A percentile compares a stretch with the other conserved stretches of the same genome.
phyloP scores from a whole-genome alignment of 2,113 vertebrate species.

The Zosterops japonicus region DNA sequence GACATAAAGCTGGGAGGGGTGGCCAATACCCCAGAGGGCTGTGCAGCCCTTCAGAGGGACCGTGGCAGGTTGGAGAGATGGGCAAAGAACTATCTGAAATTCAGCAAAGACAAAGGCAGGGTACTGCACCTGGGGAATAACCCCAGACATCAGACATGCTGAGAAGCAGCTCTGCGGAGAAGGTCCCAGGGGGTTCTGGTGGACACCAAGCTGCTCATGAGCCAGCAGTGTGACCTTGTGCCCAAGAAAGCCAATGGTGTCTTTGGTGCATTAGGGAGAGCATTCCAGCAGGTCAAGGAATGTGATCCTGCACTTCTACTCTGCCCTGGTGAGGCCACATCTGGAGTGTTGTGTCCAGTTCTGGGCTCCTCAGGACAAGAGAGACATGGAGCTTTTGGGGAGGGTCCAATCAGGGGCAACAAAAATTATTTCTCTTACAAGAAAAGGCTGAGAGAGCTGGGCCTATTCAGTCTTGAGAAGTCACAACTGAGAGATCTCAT shows the following conservation, averaged over 20 bases:
- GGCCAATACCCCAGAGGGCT: not conserved
- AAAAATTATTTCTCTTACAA: not conserved
- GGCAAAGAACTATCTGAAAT: not conserved
- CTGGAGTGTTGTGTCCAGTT: not conserved
- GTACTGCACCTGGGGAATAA: not conserved
- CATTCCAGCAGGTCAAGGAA: not conserved
- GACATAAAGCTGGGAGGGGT: not conserved
- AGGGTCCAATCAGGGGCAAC: not conserved
- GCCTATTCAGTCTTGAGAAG: not conserved
- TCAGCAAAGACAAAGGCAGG: not conserved
- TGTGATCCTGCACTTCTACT: not conserved
- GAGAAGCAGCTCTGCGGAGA: not conserved
- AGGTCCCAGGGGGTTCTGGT: fast-evolving
- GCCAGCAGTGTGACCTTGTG: not conserved
- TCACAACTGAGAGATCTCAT: not conserved
- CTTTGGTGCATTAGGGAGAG: not conserved
- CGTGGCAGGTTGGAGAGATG: not conserved
- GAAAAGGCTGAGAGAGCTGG: not conserved
- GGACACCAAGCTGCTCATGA: not conserved
- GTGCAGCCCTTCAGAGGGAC: not conserved
- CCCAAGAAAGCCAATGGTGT: not conserved
- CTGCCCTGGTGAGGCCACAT: not conserved
- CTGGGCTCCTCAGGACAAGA: not conserved
- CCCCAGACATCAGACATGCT: not conserved
- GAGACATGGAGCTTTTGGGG: not conserved